Percentiles rank a stretch among this genome's conserved stretches.
Evolutionary conservation across 2,888 invertebrate species (phyloP).

Genomic region (Ormyrus labotus): DNA sequence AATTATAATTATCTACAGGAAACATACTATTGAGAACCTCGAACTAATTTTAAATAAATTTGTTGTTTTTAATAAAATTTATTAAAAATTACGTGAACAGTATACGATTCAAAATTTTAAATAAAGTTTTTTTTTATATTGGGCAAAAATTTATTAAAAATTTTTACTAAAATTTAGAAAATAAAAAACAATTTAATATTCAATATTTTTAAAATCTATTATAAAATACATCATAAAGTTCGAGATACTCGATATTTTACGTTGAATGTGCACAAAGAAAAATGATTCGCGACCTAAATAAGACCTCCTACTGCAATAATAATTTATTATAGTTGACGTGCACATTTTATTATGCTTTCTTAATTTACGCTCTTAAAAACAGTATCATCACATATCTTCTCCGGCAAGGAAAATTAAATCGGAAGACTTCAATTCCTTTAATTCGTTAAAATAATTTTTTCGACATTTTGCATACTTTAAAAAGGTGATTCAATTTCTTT

Average conservation of each 20-base stretch:
- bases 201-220: neutral
- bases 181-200: neutral
- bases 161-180: neutral
- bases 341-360: slow-evolving; percentile 37
- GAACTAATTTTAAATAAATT: slow-evolving; percentile 5
- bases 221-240: slow-evolving; percentile 27
- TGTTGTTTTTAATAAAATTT: neutral
- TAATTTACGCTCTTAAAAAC: slow-evolving; percentile 41
- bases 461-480: neutral
- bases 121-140: too few relatives aligned
- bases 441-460: slow-evolving; percentile 15
- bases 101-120: neutral
- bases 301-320: neutral
- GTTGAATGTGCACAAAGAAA: slow-evolving; percentile 3
- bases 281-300: slow-evolving; percentile 26
- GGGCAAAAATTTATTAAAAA: too few relatives aligned
- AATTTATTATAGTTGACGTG: slow-evolving; percentile 4
- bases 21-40: slow-evolving; percentile 29
- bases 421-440: slow-evolving; percentile 43
- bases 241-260: slow-evolving; percentile 23
- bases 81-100: neutral
- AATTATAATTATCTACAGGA: neutral
- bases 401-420: slow-evolving; percentile 44
- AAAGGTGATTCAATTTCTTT: neutral
- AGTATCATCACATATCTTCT: slow-evolving; percentile 28